Evolutionary conservation across 1,140 invertebrate genomes (phyloP).

Genomic region (Berghia stephanieae): DNA sequence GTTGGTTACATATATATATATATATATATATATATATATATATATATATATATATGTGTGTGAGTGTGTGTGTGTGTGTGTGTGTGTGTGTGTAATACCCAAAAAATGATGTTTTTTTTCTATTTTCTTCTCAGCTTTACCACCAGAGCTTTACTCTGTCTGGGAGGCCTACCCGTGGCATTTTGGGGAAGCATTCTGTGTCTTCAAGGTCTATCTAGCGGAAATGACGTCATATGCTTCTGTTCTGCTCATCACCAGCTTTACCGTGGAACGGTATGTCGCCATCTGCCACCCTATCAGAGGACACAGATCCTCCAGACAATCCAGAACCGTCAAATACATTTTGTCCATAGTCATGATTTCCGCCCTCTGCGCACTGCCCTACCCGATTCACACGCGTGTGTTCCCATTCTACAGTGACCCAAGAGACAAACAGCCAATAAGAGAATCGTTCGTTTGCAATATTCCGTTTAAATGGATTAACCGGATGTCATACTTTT

Average conservation of each 20-base stretch:
- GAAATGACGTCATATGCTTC: conserved; percentile 94
- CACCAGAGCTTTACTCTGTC: conserved; percentile 86
- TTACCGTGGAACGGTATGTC: conserved; percentile 93
- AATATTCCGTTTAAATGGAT: conserved; percentile 58
- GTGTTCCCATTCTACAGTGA: conserved; percentile 52
- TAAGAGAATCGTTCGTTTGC: conserved; percentile 56
- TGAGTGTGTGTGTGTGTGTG: background rate
- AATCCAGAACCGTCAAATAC: conserved; percentile 82
- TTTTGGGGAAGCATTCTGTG: conserved; percentile 86
- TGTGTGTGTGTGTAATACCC: background rate
- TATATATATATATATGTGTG: background rate
- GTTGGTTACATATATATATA: conserved; percentile 10
- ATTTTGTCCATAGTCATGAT: conserved; percentile 83
- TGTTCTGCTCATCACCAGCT: conserved; percentile 90
- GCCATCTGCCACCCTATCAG: conserved; percentile 93
- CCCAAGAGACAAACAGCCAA: conserved; percentile 36
- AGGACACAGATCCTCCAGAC: conserved; percentile 84
- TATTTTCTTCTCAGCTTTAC: conserved; percentile 72
- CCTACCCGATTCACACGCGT: conserved; percentile 67
- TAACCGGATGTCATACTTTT: conserved; percentile 52
- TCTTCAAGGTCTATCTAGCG: conserved; percentile 82
- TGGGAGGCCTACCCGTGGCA: conserved; percentile 89
- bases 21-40: background rate
- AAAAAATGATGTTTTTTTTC: background rate
- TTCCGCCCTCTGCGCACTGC: conserved; percentile 80